Conservation (phyloP, 2,797 vertebrate genomes). For the Pachyuromys duprasi region DNA sequence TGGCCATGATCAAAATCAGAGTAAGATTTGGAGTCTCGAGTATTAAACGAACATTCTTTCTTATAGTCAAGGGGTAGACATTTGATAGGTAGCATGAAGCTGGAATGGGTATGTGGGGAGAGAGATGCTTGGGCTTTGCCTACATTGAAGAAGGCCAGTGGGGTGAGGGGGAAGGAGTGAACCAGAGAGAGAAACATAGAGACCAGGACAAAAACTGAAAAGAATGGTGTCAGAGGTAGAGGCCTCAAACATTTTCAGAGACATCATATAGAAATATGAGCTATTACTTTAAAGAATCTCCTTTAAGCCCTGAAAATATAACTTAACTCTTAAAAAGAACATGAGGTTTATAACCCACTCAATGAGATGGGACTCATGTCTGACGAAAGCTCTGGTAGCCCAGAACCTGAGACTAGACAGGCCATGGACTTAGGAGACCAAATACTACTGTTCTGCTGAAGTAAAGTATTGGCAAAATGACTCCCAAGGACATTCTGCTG, state of each 20-base stretch:
- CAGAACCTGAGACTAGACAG: background rate
- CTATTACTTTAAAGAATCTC: conserved; percentile 23
- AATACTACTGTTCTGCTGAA: background rate
- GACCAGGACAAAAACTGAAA: conserved; percentile 9
- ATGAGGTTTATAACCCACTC: background rate
- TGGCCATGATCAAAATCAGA: conserved; percentile 14
- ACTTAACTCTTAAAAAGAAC: conserved; percentile 34
- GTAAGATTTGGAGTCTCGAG: conserved; percentile 32
- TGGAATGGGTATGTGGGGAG: conserved; percentile 73
- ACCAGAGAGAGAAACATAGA: conserved; percentile 68
- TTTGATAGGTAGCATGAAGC: conserved; percentile 30
- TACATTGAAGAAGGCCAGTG: conserved; percentile 59
- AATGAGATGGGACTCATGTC: background rate
- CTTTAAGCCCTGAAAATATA: conserved; percentile 51
- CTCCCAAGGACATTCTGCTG: background rate
- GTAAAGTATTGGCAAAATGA: background rate
- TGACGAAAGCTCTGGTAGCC: background rate
- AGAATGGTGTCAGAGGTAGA: background rate
- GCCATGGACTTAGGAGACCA: background rate
- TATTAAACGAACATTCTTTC: background rate
- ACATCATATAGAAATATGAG: background rate
- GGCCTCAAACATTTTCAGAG: background rate
- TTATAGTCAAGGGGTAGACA: conserved; percentile 59
- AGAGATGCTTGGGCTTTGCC: conserved; percentile 70
- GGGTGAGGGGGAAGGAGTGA: conserved; percentile 44